Conservation (phyloP, 2,113 vertebrate genomes). For the Ammodramus savannarum region DNA sequence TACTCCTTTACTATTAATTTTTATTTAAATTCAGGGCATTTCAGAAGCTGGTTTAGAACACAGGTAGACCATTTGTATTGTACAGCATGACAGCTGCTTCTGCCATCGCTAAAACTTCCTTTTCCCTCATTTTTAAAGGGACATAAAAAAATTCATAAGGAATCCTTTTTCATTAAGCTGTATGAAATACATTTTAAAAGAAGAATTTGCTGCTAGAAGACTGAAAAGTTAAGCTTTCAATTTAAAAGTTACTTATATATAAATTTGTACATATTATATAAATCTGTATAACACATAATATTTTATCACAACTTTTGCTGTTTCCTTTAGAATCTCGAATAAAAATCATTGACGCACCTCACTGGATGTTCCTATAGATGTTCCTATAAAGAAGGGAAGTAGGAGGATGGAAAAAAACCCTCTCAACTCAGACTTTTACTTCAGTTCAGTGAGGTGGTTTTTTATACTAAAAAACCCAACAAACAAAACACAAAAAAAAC, state of each 20-base stretch:
- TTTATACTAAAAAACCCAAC: not conserved
- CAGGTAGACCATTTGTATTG: not conserved
- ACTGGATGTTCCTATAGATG: not conserved
- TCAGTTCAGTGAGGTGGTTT: not conserved
- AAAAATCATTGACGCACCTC: not conserved
- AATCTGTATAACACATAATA: not conserved
- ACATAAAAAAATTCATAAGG: not conserved
- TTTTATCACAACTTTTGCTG: not conserved
- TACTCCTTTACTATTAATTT: not conserved
- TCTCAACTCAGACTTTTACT: not conserved
- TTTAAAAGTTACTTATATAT: not conserved
- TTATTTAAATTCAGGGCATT: not conserved
- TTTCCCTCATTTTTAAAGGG: not conserved
- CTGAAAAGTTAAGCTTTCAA: not conserved
- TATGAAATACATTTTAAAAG: not conserved
- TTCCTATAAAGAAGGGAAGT: not conserved
- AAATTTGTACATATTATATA: not conserved
- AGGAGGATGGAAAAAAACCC: not conserved
- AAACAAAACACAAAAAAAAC: not conserved
- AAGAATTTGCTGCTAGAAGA: not conserved
- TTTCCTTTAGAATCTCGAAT: not conserved
- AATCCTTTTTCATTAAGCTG: not conserved
- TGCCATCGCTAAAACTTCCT: not conserved
- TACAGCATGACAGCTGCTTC: not conserved
- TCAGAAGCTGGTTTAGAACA: not conserved